Percentiles rank a stretch among this genome's conserved stretches.
Evolutionary conservation across 2,797 vertebrate species (phyloP).

Genomic region (Chromis chromis): DNA sequence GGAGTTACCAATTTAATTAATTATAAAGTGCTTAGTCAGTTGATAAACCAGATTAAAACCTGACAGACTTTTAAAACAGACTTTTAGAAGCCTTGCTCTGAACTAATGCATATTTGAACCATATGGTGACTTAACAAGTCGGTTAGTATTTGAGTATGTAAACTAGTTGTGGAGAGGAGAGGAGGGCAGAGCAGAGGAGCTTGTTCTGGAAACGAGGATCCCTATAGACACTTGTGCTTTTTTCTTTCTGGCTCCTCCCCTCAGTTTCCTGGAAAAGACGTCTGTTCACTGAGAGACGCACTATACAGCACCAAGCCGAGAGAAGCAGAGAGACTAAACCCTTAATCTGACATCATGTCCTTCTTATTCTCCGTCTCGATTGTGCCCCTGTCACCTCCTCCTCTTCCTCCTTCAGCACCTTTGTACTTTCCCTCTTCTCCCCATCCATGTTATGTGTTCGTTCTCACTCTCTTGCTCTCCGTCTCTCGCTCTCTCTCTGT

Average conservation of each 20-base stretch:
- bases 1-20: background rate
- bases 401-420: constrained; percentile 57
- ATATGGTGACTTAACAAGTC: constrained; percentile 34
- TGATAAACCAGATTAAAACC: constrained; percentile 1
- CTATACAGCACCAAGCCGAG: constrained; percentile 10
- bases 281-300: constrained; percentile 51
- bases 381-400: constrained; percentile 43
- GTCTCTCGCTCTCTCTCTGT: constrained; percentile 49
- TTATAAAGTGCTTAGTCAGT: background rate
- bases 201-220: constrained; percentile 60
- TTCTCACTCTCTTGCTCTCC: constrained; percentile 29
- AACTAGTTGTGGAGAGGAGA: constrained; percentile 24
- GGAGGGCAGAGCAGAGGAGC: constrained; percentile 22
- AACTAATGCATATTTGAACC: constrained; percentile 26
- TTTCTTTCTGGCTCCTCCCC: constrained; percentile 47
- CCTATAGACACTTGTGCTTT: constrained; percentile 31
- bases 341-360: constrained; percentile 67
- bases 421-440: constrained; percentile 63
- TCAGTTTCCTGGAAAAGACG: constrained; percentile 74
- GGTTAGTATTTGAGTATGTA: constrained; percentile 29
- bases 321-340: constrained; percentile 33
- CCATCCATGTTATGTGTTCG: constrained; percentile 54
- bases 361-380: constrained; percentile 59
- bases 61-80: background rate
- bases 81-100: constrained; percentile 18